Evolutionary conservation across 2,888 invertebrate genomes (phyloP), one percentile per base, ranked within the genome.

Genomic region (Dolomedes plantarius): DNA sequence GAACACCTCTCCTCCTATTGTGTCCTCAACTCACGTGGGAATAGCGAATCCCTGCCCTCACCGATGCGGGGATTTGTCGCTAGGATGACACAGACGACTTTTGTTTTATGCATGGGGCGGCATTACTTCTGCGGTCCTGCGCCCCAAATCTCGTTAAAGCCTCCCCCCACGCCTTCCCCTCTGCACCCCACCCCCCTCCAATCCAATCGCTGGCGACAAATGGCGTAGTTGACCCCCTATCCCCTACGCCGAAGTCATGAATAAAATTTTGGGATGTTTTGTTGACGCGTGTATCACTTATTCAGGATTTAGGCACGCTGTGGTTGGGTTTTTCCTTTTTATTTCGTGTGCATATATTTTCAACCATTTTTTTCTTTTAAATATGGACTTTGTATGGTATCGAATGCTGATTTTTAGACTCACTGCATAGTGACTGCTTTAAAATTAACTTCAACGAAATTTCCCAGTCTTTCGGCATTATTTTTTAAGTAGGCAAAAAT

Each of bases 31-130:
- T 27, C 82, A 72, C 76, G 82, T 82, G 85, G 78, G 74, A 78
- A 74, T 50, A 56, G 46, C 23, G 68, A 81, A 78, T 68, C 73
- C 77, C 41, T 3, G 23, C 41, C 46, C 16, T 64, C 23, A 36
- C 72, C 67, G 67, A 73, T 28, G 39, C 68, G 41, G 68, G 85
- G 74, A 74, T 85, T 85, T 74, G 62, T 69, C 69, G 56, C 72
- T 19, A 64, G 78, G 85, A 78, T 85, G 85, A 85, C 78, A 85
- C 78, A 56, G 56, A 85, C 78, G 85, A 78, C 85, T 85, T 74
- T 85, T 85, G 85, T 85, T 85, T 85, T 85, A 85, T 85, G 85
- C 85, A 85, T 85, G 85, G 85, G 67, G 78, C 46, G 78, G 56
- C 85, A 79, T 85, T 79, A 79, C 78, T 83, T 83, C 72, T 83